These are phyloP conservation scores for Cotesia typhae DNA, from an alignment of 1,140 invertebrate genomes.

Conservation along the genomic window DNA sequence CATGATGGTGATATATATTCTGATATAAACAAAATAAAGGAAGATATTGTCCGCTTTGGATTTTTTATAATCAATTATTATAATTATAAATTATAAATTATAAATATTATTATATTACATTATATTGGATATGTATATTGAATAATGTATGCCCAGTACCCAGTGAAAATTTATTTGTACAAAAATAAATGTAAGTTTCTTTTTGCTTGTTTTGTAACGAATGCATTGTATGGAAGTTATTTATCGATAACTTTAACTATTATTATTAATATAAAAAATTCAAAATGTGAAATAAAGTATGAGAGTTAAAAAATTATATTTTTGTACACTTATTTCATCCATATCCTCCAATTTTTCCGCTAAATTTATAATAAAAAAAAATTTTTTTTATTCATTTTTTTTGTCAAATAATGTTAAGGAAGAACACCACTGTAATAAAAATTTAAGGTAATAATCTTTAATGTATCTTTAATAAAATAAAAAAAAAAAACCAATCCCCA, in stretches of 20 bases:
- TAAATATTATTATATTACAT: too few species aligned
- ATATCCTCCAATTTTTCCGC: too few species aligned
- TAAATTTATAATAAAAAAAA: too few species aligned
- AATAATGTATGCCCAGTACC: not conserved
- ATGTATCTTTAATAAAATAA: too few species aligned
- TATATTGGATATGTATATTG: not conserved
- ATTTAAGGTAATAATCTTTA: too few species aligned
- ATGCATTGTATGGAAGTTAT: conserved; percentile 33
- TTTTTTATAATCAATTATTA: conserved; percentile 39
- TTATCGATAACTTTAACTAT: not conserved
- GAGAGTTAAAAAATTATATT: not conserved
- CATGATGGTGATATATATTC: too few species aligned
- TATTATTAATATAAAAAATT: conserved; percentile 44
- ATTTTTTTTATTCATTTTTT: too few species aligned
- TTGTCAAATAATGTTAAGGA: too few species aligned
- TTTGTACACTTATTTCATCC: too few species aligned
- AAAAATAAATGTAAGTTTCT: conserved; percentile 38
- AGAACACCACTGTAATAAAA: too few species aligned
- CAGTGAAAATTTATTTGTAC: conserved; percentile 43
- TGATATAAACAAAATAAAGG: conserved; percentile 23
- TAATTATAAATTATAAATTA: conserved; percentile 5
- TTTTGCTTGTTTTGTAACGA: conserved; percentile 48
- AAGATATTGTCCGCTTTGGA: conserved; percentile 44
- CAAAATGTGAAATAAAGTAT: conserved; percentile 45
- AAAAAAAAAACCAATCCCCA: too few species aligned